phyloP scores from a whole-genome alignment of 2,113 vertebrate genomes.

The Otis tarda region DNA sequence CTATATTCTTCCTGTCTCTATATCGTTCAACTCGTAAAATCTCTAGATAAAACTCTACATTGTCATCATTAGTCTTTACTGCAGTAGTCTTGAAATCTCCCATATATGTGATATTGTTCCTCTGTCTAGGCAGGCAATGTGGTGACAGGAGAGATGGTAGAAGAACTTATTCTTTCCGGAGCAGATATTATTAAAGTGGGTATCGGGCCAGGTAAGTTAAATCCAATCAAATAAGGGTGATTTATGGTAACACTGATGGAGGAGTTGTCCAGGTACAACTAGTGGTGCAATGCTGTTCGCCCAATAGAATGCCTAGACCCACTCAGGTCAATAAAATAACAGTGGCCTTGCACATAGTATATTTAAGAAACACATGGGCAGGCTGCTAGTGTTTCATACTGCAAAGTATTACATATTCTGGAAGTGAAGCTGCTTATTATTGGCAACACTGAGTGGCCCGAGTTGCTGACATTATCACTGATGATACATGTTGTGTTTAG shows the following conservation, averaged over 20 bases:
- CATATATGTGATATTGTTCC: constrained; percentile 5
- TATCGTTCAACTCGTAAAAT: background rate
- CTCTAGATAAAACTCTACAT: background rate
- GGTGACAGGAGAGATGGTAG: constrained; percentile 99
- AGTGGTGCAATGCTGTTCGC: background rate
- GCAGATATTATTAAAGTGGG: constrained; percentile 99
- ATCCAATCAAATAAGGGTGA: background rate
- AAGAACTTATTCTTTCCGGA: constrained; percentile 95
- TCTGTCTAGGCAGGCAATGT: constrained; percentile 92
- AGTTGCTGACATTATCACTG: background rate
- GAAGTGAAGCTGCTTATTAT: background rate
- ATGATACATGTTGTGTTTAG: background rate
- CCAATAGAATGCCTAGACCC: background rate
- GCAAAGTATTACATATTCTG: background rate
- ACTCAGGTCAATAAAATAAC: background rate
- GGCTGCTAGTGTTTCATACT: background rate
- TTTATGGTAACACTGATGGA: background rate
- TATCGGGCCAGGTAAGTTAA: constrained; percentile 90
- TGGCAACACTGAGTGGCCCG: background rate
- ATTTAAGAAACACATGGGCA: background rate
- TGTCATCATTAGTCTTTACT: background rate
- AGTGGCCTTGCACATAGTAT: background rate
- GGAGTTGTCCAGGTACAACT: background rate
- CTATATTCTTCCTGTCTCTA: background rate
- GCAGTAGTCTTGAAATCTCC: background rate